Conservation (phyloP, 2,113 vertebrate genomes). For the Perca flavescens region DNA sequence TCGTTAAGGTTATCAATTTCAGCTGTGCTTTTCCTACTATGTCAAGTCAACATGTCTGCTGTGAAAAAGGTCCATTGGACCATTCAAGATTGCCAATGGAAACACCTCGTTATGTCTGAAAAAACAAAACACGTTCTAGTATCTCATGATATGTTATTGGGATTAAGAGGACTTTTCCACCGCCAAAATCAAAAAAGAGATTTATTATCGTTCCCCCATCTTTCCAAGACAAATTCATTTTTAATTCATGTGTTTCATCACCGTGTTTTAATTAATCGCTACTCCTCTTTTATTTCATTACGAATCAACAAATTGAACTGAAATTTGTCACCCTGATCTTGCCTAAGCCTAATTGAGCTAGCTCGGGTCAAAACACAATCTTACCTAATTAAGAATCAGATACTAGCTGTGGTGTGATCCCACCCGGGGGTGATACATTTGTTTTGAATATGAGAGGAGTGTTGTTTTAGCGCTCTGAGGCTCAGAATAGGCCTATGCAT, state of each 20-base stretch:
- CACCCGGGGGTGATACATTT: conserved; percentile 10
- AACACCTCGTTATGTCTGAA: neutral
- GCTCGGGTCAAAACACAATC: conserved; percentile 22
- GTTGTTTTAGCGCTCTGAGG: conserved; percentile 14
- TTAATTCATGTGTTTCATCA: neutral
- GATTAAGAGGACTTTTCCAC: neutral
- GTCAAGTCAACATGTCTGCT: too few relatives aligned
- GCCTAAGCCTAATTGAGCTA: neutral
- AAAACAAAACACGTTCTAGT: neutral
- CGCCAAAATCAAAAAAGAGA: neutral
- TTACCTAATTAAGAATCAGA: neutral
- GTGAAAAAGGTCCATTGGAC: too few relatives aligned
- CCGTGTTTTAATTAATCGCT: neutral
- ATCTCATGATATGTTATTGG: neutral
- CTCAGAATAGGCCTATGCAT: conserved; percentile 5
- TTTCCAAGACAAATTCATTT: neutral
- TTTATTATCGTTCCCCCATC: neutral
- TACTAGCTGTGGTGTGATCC: conserved; percentile 6
- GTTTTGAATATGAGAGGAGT: neutral
- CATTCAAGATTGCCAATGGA: neutral
- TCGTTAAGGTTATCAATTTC: too few relatives aligned
- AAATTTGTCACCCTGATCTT: conserved; percentile 7
- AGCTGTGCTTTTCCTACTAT: too few relatives aligned
- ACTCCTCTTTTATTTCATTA: neutral
- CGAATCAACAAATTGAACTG: neutral